These are phyloP conservation scores for Sylvicapra grimmia DNA, from an alignment of 2,113 vertebrate species.

Conservation along the genomic window DNA sequence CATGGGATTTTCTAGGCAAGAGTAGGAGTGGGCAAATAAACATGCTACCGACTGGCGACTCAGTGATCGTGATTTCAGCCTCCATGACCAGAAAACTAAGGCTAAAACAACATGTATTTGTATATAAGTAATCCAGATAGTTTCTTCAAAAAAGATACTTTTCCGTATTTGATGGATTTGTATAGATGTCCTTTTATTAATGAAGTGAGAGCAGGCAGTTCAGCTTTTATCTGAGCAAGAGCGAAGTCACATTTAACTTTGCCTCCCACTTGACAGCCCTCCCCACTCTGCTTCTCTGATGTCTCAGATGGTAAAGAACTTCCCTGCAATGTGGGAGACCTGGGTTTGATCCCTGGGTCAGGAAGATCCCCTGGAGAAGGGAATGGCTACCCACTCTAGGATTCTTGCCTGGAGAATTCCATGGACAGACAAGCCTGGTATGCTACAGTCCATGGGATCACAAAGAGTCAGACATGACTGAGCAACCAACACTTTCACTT, in stretches of 20 bases:
- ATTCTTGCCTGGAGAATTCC: background rate
- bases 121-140: background rate
- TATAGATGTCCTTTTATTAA: background rate
- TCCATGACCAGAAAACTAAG: background rate
- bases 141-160: background rate
- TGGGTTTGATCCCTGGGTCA: background rate
- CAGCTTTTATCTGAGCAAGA: background rate
- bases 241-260: background rate
- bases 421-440: background rate
- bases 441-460: background rate
- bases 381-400: background rate
- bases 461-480: background rate
- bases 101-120: background rate
- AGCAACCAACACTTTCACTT: background rate
- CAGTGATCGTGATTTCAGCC: background rate
- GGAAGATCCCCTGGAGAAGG: background rate
- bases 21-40: background rate
- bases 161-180: background rate
- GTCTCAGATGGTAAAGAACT: background rate
- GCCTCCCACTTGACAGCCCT: no score
- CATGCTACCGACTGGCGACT: no score
- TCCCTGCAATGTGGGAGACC: background rate
- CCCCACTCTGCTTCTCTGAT: background rate
- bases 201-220: background rate
- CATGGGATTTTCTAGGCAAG: background rate